Percentiles rank a stretch among this genome's conserved stretches.
phyloP scores from a whole-genome alignment of 2,113 vertebrate species.

The Dendrocopos noguchii region DNA sequence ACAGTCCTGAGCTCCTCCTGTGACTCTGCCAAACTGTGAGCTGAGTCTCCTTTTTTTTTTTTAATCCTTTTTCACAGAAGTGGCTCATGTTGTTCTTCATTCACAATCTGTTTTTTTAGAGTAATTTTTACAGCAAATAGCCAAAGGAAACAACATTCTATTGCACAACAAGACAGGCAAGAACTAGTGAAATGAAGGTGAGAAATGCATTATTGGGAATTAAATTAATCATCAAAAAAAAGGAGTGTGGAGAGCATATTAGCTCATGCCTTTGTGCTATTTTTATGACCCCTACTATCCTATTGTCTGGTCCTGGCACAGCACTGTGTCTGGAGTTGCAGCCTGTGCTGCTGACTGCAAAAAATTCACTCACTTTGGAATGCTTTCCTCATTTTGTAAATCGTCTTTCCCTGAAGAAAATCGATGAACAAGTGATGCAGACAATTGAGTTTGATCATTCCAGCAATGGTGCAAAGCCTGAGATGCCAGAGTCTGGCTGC shows the following conservation, averaged over 20 bases:
- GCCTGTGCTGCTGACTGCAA: neutral
- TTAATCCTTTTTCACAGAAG: constrained; percentile 36
- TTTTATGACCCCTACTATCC: constrained; percentile 26
- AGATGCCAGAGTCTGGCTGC: neutral
- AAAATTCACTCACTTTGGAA: constrained; percentile 1
- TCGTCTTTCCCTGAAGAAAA: constrained; percentile 12
- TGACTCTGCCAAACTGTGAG: constrained; percentile 26
- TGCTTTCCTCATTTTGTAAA: constrained; percentile 26
- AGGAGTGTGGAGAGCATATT: neutral
- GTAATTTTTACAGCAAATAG: constrained; percentile 33
- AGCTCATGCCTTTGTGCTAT: constrained; percentile 12
- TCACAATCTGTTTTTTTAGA: constrained; percentile 46
- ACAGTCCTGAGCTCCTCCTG: neutral
- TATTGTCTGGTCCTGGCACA: constrained; percentile 37
- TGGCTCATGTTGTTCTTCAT: constrained; percentile 57
- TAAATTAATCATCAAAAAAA: neutral
- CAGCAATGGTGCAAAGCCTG: neutral
- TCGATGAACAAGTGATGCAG: constrained; percentile 6
- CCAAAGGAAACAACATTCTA: constrained; percentile 12
- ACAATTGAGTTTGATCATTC: neutral
- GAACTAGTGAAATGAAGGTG: constrained; percentile 22
- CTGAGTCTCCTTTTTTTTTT: neutral
- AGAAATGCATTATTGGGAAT: neutral
- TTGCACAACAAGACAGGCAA: neutral
- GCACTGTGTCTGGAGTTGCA: neutral